These are phyloP conservation scores for Larimichthys polyactis DNA, from an alignment of 2,113 vertebrate genomes.

Conservation along the genomic window DNA sequence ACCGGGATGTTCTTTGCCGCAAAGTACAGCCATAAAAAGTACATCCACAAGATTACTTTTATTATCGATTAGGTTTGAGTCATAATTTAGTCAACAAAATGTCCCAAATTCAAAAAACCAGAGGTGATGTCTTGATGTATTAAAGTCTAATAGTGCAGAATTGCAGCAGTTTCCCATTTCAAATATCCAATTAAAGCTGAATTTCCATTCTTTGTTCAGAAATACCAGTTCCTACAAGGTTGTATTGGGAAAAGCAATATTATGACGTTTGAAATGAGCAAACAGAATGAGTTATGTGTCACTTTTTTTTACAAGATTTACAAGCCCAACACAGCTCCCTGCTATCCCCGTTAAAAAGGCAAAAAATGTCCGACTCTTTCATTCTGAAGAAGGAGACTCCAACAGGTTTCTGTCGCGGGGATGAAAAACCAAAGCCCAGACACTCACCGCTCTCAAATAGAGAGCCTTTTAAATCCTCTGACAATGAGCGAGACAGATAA, in stretches of 20 bases:
- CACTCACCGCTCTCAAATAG: conserved; percentile 66
- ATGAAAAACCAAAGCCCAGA: conserved; percentile 75
- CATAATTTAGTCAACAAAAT: neutral
- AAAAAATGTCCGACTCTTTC: conserved; percentile 60
- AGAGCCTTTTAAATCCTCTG: conserved; percentile 76
- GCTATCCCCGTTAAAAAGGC: conserved; percentile 46
- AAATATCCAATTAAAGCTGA: conserved; percentile 21
- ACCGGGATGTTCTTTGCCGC: neutral
- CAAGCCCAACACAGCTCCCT: conserved; percentile 26
- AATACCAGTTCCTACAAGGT: conserved; percentile 27
- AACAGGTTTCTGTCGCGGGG: conserved; percentile 73
- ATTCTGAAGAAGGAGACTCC: conserved; percentile 71
- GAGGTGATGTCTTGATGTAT: neutral
- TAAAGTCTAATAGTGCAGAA: neutral
- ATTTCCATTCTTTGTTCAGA: conserved; percentile 19
- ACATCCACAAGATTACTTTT: neutral
- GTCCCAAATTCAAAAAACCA: neutral
- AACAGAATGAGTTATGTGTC: conserved; percentile 46
- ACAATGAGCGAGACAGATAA: conserved; percentile 74
- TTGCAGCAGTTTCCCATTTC: neutral
- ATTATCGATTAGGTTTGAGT: neutral
- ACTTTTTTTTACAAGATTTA: conserved; percentile 57
- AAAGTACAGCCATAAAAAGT: neutral
- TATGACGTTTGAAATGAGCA: conserved; percentile 53
- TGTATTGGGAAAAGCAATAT: conserved; percentile 35